Evolutionary conservation across 2,113 vertebrate genomes (phyloP), one percentile per base, ranked within the genome.

Genomic region (Theristicus caerulescens): DNA sequence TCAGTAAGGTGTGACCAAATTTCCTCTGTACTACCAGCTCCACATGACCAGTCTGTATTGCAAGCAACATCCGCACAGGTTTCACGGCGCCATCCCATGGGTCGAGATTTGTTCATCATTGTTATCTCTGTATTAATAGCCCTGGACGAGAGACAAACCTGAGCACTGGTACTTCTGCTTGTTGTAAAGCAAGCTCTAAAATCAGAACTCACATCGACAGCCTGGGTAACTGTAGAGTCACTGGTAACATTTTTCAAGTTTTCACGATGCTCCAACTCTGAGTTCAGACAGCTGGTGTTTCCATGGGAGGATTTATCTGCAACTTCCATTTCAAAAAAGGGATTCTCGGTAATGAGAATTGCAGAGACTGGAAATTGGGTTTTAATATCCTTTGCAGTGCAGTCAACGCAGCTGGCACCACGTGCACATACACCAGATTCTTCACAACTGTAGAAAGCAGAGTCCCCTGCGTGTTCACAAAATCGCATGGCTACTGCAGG

Each of bases 91-190:
- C 95, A 88, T 3, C 54, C 67, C 3, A 17, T 2, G 0, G 91
- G 89, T 2, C 24, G 44, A 10, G 40, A 84, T 64, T 86, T 96
- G 55, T 44, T 96, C 96, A 96, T 95, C 96, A 97, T 91, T 1
- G 94, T 97, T 25, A 97, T 76, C 27, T 97, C 96, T 4, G 98
- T 98, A 67, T 97, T 98, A 71, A 95, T 44, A 49, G 96, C 96
- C 26, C 82, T 90, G 52, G 97, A 97, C 1, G 38, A 71, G 6
- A 97, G n/a, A 14, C 73, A 42, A 22, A 72, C 32, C 31, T 55
- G 85, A 29, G 93, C 34, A 24, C 58, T 97, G 31, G 86, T 97
- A 9, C 93, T 96, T 15, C 96, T 94, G 91, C 97, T 97, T 16
- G 54, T 25, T 31, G 96, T 97, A 81, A 97, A 97, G 73, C 81